A percentile compares a stretch with the other conserved stretches of the same genome.
Conservation (phyloP, 37 sponge, comb jelly and placozoan genomes). For the Eunapius fragilis region DNA sequence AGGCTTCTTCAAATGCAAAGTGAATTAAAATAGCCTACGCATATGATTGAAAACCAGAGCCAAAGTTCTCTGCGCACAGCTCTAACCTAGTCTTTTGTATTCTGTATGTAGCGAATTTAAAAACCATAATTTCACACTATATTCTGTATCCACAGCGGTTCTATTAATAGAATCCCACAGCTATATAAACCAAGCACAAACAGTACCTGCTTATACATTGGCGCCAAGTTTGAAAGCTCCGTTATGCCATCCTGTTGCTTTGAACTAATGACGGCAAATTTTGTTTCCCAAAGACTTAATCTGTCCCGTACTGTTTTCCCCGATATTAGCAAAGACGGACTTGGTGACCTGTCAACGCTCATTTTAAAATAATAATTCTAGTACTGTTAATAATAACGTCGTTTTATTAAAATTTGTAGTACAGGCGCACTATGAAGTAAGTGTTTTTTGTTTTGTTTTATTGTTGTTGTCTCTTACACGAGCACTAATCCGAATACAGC, state of each 20-base stretch:
- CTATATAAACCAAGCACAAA: no score
- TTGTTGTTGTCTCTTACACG: background rate
- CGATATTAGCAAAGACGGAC: background rate
- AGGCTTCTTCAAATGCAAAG: no score
- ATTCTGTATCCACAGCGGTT: no score
- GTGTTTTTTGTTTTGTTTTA: no score
- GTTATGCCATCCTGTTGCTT: conserved; percentile 6
- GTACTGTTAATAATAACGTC: background rate
- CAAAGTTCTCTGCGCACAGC: no score
- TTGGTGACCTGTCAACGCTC: background rate
- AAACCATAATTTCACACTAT: no score
- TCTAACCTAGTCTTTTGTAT: no score
- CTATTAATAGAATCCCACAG: no score
- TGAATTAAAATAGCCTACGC: no score
- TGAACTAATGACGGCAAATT: conserved; percentile 16
- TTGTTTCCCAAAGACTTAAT: conserved; percentile 24
- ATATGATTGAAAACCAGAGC: no score
- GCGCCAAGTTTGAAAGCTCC: background rate
- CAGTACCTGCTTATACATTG: background rate
- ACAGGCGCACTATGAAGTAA: conserved; percentile 27
- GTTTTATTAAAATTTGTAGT: no score
- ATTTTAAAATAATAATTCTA: background rate
- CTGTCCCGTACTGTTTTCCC: background rate
- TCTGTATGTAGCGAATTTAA: no score
- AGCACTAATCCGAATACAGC: conserved; percentile 20